A percentile compares a stretch with the other conserved stretches of the same genome.
Conservation (phyloP, 2,888 invertebrate genomes). For the Sarcophaga variegata region DNA sequence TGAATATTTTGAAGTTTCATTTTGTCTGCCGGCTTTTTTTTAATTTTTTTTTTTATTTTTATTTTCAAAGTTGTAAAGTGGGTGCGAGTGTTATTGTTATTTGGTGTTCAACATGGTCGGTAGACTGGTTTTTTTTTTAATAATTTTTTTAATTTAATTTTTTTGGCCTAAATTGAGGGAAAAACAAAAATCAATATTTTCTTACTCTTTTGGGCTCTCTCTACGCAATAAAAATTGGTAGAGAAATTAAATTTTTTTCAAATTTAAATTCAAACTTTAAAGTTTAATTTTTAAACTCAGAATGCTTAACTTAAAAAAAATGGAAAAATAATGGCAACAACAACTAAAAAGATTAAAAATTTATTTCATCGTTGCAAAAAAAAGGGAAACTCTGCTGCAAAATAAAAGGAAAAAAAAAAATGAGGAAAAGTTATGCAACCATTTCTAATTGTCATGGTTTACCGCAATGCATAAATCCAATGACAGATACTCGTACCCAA, state of each 20-base stretch:
- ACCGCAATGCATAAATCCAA: constrained; percentile 76
- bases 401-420: constrained; percentile 17
- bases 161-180: constrained; percentile 48
- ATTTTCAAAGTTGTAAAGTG: not conserved
- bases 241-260: not conserved
- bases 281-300: constrained; percentile 43
- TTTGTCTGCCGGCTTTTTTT: constrained; percentile 13
- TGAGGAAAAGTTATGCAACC: constrained; percentile 69
- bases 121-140: constrained; percentile 46
- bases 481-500: constrained; percentile 65
- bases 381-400: not conserved
- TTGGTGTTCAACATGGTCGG: constrained; percentile 49
- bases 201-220: not conserved
- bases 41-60: not conserved
- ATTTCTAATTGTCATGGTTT: constrained; percentile 75
- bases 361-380: not conserved
- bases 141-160: constrained; percentile 24
- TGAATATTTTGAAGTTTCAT: constrained; percentile 57
- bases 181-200: constrained; percentile 61
- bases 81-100: constrained; percentile 21
- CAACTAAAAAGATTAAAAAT: constrained; percentile 33
- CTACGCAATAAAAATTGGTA: not conserved
- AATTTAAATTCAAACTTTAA: constrained; percentile 40
- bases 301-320: constrained; percentile 19
- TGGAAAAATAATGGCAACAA: not conserved